Base-by-base conservation (phyloP, 2,797 vertebrate species). In the Falco peregrinus region DNA sequence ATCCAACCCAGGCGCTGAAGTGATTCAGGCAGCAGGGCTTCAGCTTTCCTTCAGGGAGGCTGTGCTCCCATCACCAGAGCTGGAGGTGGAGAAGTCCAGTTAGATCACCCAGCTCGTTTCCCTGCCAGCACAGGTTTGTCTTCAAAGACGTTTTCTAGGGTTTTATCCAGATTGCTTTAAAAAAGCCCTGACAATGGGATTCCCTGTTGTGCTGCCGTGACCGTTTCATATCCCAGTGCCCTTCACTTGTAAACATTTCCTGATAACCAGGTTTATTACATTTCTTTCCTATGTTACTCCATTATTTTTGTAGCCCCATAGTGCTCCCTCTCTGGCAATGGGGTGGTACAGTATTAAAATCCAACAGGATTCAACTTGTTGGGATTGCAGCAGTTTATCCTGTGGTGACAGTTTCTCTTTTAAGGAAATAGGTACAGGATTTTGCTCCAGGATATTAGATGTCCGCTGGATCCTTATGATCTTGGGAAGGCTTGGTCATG, bases 81-180 rank as follows among this genome's bases (percentile, higher is more conserved):
- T 84, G 73, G 47, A 85, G 80, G 63, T 80, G 75, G 77, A 92
- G 26, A 7, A 39, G 39, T 21, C 83, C 86, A 29, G 15, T 71
- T 83, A 76, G 86, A 61, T 87, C 75, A 48, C 60, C 89, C 73
- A 53, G 73, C 70, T 88, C 6, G 0, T 76, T 48, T 47, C 74
- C 59, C 77, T 88, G 96, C 73, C 92, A 93, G 74, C 0, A 1
- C 93, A 97, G 94, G 93, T 96, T 93, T 91, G 92, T 92, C 87
- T 93, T 90, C 37, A 73, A 89, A 84, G 94, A 84, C 35, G 0
- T 92, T 92, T 95, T 88, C 91, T 67, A 92, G 90, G 93, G 94
- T 87, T 91, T 69, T 63, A 47, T 90, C 93, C 96, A 97, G 65
- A 33, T 11, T 16, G 41, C 51, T 93, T 64, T 37, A 39, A 86